These are phyloP conservation scores for Brenthis hecate DNA, from an alignment of 2,888 invertebrate genomes.

Conservation along the genomic window DNA sequence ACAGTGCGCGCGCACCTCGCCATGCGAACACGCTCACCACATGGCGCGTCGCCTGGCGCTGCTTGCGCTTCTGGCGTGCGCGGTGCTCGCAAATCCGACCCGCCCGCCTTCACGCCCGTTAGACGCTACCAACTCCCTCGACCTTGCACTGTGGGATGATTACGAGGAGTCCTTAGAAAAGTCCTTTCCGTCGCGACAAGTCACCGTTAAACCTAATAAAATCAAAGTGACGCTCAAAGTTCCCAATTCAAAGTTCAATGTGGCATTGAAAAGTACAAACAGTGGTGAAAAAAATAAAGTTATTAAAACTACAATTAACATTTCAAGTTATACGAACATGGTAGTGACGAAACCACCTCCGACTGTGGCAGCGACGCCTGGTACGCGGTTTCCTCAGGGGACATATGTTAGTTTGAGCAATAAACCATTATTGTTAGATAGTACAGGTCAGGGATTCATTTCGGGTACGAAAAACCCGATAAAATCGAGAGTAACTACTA, in stretches of 20 bases:
- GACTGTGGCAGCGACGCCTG: constrained; percentile 38
- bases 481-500: constrained; percentile 28
- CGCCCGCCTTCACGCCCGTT: constrained; percentile 54
- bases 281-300: constrained; percentile 62
- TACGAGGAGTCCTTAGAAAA: constrained; percentile 65
- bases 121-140: constrained; percentile 59
- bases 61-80: constrained; percentile 72
- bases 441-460: constrained; percentile 41
- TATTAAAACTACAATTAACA: constrained; percentile 73
- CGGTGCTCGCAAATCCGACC: constrained; percentile 51
- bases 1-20: constrained; percentile 80
- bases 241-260: constrained; percentile 59
- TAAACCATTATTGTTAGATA: constrained; percentile 57
- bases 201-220: constrained; percentile 47
- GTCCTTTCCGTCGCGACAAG: constrained; percentile 51
- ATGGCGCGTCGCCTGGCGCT: constrained; percentile 82
- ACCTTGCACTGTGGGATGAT: constrained; percentile 67
- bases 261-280: constrained; percentile 61
- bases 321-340: constrained; percentile 75
- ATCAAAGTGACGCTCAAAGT: constrained; percentile 63
- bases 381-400: constrained; percentile 43
- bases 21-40: constrained; percentile 78
- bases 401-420: constrained; percentile 50
- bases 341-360: constrained; percentile 64
- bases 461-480: constrained; percentile 46